Conservation (phyloP, 2,888 invertebrate species). For the Ditylenchus weischeri region DNA sequence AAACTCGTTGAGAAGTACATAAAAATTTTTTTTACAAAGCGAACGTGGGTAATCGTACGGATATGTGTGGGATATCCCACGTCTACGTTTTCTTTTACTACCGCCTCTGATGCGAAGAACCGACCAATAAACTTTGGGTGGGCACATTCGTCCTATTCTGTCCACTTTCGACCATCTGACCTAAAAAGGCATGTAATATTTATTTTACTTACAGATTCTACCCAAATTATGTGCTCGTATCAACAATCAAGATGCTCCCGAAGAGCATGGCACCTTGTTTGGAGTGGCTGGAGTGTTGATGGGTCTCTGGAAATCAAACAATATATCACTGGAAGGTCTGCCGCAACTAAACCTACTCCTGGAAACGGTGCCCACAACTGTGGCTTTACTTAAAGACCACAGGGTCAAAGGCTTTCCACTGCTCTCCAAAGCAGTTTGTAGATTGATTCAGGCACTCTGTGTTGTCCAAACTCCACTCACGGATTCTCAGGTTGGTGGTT, state of each 20-base stretch:
- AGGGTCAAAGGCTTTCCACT: slow-evolving; percentile 24
- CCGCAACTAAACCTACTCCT: not conserved
- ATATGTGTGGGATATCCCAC: too few relatives aligned
- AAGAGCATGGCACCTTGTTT: slow-evolving; percentile 27
- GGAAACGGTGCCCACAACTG: not conserved
- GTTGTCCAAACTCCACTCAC: slow-evolving; percentile 15
- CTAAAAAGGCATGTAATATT: too few relatives aligned
- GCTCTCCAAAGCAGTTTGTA: slow-evolving; percentile 27
- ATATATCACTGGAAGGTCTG: not conserved
- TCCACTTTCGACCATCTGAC: too few relatives aligned
- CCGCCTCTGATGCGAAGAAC: too few relatives aligned
- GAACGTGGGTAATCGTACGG: too few relatives aligned
- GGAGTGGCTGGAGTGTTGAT: slow-evolving; percentile 23
- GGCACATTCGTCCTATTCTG: too few relatives aligned
- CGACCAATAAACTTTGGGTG: too few relatives aligned
- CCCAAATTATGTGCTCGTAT: slow-evolving; percentile 14
- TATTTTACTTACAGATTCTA: slow-evolving; percentile 15
- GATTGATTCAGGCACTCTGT: slow-evolving; percentile 31
- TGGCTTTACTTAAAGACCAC: slow-evolving; percentile 13
- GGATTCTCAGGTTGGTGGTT: slow-evolving; percentile 27
- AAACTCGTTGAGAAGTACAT: too few relatives aligned
- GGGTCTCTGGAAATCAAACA: slow-evolving; percentile 10
- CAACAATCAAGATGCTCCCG: slow-evolving; percentile 12
- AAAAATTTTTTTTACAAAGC: too few relatives aligned
- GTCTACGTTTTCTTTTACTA: too few relatives aligned